Evolutionary conservation across 2,888 invertebrate genomes (phyloP).

Genomic region (Polydrusus pterygomalis): DNA sequence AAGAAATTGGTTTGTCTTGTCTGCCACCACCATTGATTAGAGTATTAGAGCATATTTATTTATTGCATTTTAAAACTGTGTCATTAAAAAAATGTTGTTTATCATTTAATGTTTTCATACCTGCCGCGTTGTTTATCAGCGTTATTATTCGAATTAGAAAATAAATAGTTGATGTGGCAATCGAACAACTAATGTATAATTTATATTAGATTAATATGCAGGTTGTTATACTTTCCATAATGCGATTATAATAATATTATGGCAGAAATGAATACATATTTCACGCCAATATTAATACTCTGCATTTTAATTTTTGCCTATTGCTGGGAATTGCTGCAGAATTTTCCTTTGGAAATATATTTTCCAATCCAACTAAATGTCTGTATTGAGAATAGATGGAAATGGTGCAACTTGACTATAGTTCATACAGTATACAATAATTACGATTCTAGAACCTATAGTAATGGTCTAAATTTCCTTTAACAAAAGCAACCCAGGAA

Average conservation of each 20-base stretch:
- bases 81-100: neutral
- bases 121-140: neutral
- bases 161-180: conserved; percentile 19
- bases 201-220: conserved; percentile 12
- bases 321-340: neutral
- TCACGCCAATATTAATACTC: neutral
- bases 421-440: no score
- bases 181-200: conserved; percentile 2
- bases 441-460: no score
- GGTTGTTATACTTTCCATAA: neutral
- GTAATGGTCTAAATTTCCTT: no score
- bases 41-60: no score
- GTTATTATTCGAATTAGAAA: conserved; percentile 19
- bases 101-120: neutral
- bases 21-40: no score
- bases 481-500: no score
- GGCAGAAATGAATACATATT: neutral
- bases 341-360: no score
- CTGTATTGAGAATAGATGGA: no score
- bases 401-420: no score
- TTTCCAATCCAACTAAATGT: no score
- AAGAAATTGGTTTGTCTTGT: no score
- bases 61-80: neutral
- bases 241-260: conserved; percentile 1
- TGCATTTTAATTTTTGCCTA: neutral